Conservation (phyloP, 2,888 invertebrate species). For the Osmoderma eremita region DNA sequence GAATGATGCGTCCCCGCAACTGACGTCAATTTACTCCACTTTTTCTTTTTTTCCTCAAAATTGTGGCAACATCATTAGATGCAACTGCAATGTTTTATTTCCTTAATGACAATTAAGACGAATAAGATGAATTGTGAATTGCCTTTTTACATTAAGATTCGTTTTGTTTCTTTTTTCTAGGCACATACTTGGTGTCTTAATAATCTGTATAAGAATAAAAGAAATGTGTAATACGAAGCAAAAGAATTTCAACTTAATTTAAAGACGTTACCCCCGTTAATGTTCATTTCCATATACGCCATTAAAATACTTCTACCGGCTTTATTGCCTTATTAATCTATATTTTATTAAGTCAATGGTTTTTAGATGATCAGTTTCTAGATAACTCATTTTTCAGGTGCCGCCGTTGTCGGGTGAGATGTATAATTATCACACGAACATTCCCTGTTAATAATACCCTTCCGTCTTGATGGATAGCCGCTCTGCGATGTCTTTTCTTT, state of each 20-base stretch:
- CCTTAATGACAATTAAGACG: too few relatives aligned
- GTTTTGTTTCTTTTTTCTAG: background rate
- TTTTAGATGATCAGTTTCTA: constrained; percentile 43
- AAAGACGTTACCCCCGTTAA: constrained; percentile 12
- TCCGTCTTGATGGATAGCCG: constrained; percentile 55
- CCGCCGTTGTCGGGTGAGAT: constrained; percentile 51
- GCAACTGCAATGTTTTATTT: too few relatives aligned
- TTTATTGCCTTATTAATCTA: constrained; percentile 39
- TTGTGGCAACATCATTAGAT: too few relatives aligned
- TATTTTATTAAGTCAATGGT: constrained; percentile 42
- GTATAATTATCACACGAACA: constrained; percentile 59
- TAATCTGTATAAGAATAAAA: constrained; percentile 29
- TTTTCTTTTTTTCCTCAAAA: too few relatives aligned
- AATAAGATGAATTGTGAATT: background rate
- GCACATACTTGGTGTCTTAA: constrained; percentile 3
- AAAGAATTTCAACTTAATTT: constrained; percentile 28
- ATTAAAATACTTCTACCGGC: constrained; percentile 24
- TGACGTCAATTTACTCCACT: too few relatives aligned
- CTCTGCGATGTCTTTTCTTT: constrained; percentile 26
- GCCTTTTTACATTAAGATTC: constrained; percentile 21
- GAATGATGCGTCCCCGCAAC: too few relatives aligned
- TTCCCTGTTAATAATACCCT: constrained; percentile 57
- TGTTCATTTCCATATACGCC: constrained; percentile 13
- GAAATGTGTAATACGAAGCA: constrained; percentile 19
- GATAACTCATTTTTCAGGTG: constrained; percentile 53